These are phyloP conservation scores for Apodemus speciosus DNA, from an alignment of 2,113 vertebrate species.

Conservation along the genomic window DNA sequence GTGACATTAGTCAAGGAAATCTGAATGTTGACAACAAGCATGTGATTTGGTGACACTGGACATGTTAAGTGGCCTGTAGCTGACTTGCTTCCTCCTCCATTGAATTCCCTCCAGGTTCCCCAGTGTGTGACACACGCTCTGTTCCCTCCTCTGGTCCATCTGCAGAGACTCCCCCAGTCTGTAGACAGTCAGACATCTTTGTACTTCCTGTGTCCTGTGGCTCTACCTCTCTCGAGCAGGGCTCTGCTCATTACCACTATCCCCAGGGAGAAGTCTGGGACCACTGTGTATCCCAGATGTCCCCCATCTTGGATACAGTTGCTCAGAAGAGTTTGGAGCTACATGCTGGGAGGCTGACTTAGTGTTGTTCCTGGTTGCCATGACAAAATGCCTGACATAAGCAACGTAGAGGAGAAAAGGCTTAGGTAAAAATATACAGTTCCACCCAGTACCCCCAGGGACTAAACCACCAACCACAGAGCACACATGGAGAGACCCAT, in stretches of 20 bases:
- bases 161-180: background rate
- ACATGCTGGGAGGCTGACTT: too few species aligned
- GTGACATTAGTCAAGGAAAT: background rate
- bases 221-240: background rate
- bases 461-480: too few species aligned
- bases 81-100: rapidly evolving
- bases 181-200: background rate
- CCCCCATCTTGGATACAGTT: rapidly evolving
- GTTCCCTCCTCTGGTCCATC: background rate
- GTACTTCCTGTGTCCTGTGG: background rate
- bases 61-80: background rate
- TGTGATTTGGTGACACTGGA: background rate
- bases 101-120: rapidly evolving
- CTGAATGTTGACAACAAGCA: background rate
- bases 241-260: background rate
- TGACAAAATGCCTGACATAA: background rate
- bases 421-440: background rate
- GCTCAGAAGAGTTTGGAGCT: background rate
- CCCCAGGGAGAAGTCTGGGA: background rate
- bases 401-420: background rate
- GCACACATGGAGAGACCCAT: too few species aligned
- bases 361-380: background rate
- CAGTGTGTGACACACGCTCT: background rate
- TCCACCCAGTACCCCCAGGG: too few species aligned
- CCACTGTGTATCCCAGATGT: rapidly evolving